These are phyloP conservation scores for Helarctos malayanus DNA, from an alignment of 2,797 vertebrate species.

Conservation along the genomic window DNA sequence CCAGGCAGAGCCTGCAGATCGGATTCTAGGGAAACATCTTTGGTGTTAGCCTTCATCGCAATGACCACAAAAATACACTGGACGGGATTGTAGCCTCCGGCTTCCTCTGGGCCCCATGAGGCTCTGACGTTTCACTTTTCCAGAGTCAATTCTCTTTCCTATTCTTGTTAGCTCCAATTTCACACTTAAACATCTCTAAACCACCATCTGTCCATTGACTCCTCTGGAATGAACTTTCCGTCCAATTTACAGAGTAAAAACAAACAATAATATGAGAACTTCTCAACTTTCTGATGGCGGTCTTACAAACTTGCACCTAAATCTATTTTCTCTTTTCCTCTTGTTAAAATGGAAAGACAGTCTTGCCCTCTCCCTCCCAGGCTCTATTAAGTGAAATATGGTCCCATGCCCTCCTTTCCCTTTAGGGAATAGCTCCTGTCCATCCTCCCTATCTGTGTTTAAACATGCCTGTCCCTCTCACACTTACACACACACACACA, in stretches of 20 bases:
- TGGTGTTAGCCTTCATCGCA: not conserved
- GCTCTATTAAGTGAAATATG: not conserved
- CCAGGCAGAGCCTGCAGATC: not conserved
- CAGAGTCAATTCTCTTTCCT: not conserved
- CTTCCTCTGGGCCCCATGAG: not conserved
- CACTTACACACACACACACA: not conserved
- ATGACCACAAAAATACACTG: not conserved
- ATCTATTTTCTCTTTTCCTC: not conserved
- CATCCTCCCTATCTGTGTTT: not conserved
- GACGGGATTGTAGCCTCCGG: not conserved
- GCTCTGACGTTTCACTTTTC: not conserved
- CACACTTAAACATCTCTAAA: not conserved
- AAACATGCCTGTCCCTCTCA: not conserved
- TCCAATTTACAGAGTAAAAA: not conserved
- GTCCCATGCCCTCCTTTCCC: not conserved
- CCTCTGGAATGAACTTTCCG: not conserved
- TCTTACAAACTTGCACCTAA: not conserved
- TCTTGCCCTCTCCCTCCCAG: not conserved
- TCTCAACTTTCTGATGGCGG: not conserved
- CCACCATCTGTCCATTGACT: not conserved
- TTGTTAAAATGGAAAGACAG: not conserved
- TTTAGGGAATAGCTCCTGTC: not conserved
- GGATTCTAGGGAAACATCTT: constrained; percentile 4
- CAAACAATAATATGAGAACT: not conserved
- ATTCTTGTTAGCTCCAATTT: not conserved